Conservation (phyloP, 2,888 invertebrate genomes). For the Barypeithes pellucidus region DNA sequence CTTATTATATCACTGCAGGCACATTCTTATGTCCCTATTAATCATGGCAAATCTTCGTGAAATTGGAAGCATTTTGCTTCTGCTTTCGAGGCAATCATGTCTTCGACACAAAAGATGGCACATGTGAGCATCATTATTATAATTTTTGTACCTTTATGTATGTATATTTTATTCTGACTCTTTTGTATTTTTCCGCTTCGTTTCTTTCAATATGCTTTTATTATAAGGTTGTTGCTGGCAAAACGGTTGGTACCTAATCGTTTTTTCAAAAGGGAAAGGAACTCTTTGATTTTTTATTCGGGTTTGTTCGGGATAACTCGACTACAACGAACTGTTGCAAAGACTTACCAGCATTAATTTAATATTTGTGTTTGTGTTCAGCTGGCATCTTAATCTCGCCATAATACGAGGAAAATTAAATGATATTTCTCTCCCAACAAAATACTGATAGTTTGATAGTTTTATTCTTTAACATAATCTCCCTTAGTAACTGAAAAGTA, state of each 20-base stretch:
- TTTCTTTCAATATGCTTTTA: neutral
- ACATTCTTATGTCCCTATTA: slow-evolving; percentile 47
- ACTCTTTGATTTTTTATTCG: neutral
- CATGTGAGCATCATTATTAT: slow-evolving; percentile 17
- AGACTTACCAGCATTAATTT: too few species aligned
- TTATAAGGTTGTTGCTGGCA: neutral
- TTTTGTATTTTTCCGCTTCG: neutral
- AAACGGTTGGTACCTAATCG: neutral
- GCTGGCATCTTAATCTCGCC: too few species aligned
- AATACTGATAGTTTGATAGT: too few species aligned
- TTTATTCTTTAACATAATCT: too few species aligned
- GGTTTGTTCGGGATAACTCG: neutral
- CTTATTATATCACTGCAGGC: slow-evolving; percentile 44
- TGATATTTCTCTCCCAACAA: too few species aligned
- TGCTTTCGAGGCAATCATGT: slow-evolving; percentile 30
- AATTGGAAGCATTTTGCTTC: slow-evolving; percentile 44
- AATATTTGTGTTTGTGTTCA: too few species aligned
- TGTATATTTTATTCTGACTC: slow-evolving; percentile 16
- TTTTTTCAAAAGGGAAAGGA: neutral
- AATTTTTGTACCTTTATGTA: neutral
- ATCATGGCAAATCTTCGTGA: slow-evolving; percentile 44
- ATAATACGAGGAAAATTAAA: too few species aligned
- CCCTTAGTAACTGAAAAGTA: too few species aligned
- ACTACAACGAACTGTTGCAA: too few species aligned
- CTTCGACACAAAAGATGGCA: slow-evolving; percentile 19